A percentile compares a stretch with the other conserved stretches of the same genome.
Conservation (phyloP, 2,113 vertebrate species). For the Abramis brama region DNA sequence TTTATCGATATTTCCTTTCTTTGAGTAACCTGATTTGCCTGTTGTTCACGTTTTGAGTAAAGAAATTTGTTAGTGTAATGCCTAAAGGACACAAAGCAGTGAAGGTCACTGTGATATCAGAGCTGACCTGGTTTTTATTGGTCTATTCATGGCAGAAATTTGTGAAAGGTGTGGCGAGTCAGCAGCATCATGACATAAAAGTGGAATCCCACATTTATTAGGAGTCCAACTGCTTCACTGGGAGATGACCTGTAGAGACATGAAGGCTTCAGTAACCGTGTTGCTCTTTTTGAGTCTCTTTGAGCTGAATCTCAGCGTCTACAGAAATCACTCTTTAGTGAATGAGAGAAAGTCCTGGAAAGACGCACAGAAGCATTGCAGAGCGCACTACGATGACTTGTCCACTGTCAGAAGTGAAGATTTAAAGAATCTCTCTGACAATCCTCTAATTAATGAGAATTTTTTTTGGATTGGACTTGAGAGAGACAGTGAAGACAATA, state of each 20-base stretch:
- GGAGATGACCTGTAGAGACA: not conserved
- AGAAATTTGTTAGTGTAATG: not conserved
- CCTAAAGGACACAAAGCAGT: not conserved
- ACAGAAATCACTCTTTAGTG: not conserved
- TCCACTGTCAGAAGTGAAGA: not conserved
- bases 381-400: not conserved
- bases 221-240: not conserved
- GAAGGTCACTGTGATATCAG: not conserved
- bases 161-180: constrained; percentile 20
- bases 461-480: not conserved
- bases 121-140: not conserved
- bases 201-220: not conserved
- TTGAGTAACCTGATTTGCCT: not conserved
- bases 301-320: not conserved
- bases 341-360: not conserved
- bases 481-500: not conserved
- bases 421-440: not conserved
- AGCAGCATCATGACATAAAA: not conserved
- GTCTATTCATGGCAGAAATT: not conserved
- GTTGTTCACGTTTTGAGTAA: not conserved
- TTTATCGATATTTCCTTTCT: not conserved
- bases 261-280: not conserved
- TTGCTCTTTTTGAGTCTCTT: not conserved
- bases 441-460: not conserved
- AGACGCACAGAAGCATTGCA: not conserved